phyloP scores from a whole-genome alignment of 2,797 vertebrate species.

The Mormyrus proboscirostris region DNA sequence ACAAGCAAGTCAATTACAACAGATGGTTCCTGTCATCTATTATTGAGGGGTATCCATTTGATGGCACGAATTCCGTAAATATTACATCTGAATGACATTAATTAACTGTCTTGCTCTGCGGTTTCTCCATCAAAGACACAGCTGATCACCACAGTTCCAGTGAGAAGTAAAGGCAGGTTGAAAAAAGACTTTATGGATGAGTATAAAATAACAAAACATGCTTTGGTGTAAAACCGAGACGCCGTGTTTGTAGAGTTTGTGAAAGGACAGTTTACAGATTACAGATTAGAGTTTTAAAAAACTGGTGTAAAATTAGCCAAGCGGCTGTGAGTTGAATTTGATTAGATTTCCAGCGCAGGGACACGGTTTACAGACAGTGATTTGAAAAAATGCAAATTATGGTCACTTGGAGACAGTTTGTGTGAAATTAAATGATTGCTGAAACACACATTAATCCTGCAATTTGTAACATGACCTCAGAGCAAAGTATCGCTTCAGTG shows the following conservation, averaged over 20 bases:
- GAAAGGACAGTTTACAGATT: neutral
- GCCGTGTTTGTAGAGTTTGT: neutral
- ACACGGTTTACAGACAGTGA: neutral
- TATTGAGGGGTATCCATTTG: constrained; percentile 61
- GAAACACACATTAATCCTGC: neutral
- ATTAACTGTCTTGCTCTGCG: constrained; percentile 47
- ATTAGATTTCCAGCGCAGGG: neutral
- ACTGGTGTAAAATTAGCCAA: constrained; percentile 3
- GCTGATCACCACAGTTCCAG: neutral
- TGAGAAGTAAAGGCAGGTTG: neutral
- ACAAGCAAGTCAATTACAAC: constrained; percentile 60
- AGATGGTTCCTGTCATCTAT: constrained; percentile 70
- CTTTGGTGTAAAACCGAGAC: neutral
- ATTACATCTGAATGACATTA: constrained; percentile 63
- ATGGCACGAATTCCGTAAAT: constrained; percentile 63
- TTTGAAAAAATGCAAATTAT: neutral
- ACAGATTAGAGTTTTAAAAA: neutral
- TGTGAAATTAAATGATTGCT: neutral
- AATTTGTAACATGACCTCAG: neutral
- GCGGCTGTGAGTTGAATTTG: neutral
- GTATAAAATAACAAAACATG: neutral
- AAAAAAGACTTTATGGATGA: constrained; percentile 15
- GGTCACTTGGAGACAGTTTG: neutral
- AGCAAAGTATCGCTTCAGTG: neutral
- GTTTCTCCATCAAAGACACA: constrained; percentile 40